These are phyloP conservation scores for Priocnemis perturbator DNA, from an alignment of 2,888 invertebrate genomes.

Conservation along the genomic window DNA sequence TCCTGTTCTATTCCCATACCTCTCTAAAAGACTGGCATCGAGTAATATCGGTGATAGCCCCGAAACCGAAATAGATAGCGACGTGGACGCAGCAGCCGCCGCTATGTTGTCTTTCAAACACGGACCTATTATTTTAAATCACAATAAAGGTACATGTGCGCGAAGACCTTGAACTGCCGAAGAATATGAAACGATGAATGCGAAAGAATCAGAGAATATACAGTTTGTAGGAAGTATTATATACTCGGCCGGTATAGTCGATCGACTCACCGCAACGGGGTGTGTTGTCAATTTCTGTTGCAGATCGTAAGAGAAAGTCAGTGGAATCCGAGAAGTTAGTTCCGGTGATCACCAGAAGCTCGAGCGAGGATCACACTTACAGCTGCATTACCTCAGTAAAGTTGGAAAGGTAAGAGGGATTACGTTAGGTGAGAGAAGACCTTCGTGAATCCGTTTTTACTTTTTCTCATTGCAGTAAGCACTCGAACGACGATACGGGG, in stretches of 20 bases:
- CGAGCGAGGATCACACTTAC: constrained; percentile 96
- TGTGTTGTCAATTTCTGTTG: neutral
- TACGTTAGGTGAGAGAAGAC: too few relatives aligned
- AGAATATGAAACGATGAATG: too few relatives aligned
- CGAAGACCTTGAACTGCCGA: too few relatives aligned
- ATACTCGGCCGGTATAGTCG: neutral
- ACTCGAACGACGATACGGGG: constrained; percentile 59
- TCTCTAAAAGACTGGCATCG: constrained; percentile 83
- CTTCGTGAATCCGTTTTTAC: too few relatives aligned
- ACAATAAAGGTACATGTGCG: constrained; percentile 67
- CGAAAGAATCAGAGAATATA: neutral
- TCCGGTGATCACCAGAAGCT: constrained; percentile 88
- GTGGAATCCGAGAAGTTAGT: constrained; percentile 69
- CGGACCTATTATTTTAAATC: constrained; percentile 82
- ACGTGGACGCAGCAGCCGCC: constrained; percentile 86
- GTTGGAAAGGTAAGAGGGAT: constrained; percentile 64
- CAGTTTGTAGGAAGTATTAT: neutral
- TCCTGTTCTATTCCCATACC: constrained; percentile 89
- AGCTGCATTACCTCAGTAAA: constrained; percentile 77
- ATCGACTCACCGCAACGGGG: too few relatives aligned
- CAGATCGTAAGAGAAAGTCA: constrained; percentile 70
- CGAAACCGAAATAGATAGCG: constrained; percentile 79
- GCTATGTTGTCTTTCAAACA: constrained; percentile 93
- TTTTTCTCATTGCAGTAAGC: constrained; percentile 52
- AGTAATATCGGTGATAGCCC: constrained; percentile 69